Evolutionary conservation across 2,888 invertebrate genomes (phyloP), one percentile per base, ranked within the genome.

Genomic region (Blomia tropicalis): DNA sequence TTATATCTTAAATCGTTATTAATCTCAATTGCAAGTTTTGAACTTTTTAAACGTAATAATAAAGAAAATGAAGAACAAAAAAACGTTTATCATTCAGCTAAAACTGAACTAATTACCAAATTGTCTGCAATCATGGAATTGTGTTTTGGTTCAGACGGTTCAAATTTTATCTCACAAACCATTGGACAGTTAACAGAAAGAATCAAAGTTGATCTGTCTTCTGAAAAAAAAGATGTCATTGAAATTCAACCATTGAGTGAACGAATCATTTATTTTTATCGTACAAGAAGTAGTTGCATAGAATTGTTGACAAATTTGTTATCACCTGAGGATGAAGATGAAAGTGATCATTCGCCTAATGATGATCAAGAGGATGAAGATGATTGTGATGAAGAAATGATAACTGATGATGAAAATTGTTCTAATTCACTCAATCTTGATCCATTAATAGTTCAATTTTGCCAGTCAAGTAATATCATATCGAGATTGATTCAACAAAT

Each of bases 281-380:
- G 29, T 29, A 30, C 56, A 19, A 62, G 43, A 44, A 19, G 36
- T 11, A 22, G 22, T 4, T 53, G 43, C 22, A 25, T 62, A 22
- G 62, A 62, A 23, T 44, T 58, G 62, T 27, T 62, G 4, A 56
- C 62, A 4, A 62, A 62, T 43, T 44, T 62, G 41, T 30, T 27
- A 17, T 11, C 19, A 4, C 19, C 22, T 29, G 43, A 31, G 2
- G 47, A 59, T 29, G 27, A n/a, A 5, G 53, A 23, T 41, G 61
- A 56, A 22, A 36, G 32, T 4, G 36, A 36, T 25, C 36, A 29
- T 22, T 44, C 29, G 2, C 29, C 29, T 19, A 29, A 32, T 54
- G 54, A 62, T 23, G 36, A 31, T 1, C 7, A 19, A 17, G 30
- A 27, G 1, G 53, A 29, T 22, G 51, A 47, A n/a, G 54, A 62